Evolutionary conservation across 2,888 invertebrate species (phyloP).

Genomic region (Lypha dubia): DNA sequence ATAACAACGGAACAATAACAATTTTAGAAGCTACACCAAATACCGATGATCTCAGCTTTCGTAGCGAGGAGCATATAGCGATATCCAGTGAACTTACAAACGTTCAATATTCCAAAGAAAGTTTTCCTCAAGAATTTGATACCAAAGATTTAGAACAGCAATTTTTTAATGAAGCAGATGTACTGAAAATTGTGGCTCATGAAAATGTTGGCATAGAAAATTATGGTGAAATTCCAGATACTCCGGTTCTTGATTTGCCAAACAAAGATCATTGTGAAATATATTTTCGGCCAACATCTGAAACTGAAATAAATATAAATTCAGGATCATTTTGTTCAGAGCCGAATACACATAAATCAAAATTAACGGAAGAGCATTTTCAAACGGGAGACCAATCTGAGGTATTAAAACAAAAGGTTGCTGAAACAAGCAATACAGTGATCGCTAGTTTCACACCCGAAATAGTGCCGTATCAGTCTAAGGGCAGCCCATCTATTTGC

Average conservation of each 20-base stretch:
- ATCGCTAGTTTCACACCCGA: neutral
- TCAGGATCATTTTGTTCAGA: neutral
- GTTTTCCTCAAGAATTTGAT: neutral
- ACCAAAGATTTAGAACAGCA: neutral
- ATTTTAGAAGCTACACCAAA: slow-evolving; percentile 32
- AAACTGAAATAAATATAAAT: neutral
- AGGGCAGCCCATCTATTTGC: neutral
- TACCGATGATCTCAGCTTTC: slow-evolving; percentile 26
- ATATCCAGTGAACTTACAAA: slow-evolving; percentile 38
- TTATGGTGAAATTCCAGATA: neutral
- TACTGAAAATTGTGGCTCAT: neutral
- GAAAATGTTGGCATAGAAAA: neutral
- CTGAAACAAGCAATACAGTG: neutral
- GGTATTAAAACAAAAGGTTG: neutral
- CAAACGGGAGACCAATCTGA: neutral
- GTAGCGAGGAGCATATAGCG: neutral
- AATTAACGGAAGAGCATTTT: neutral
- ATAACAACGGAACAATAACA: neutral
- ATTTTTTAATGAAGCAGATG: neutral
- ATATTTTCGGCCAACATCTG: neutral
- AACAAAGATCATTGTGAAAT: neutral
- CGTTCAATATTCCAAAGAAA: slow-evolving; percentile 35
- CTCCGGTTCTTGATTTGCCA: neutral
- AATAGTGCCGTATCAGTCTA: neutral
- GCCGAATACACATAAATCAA: neutral